phyloP scores from a whole-genome alignment of 2,113 vertebrate genomes.

The Chaetodon trifascialis region DNA sequence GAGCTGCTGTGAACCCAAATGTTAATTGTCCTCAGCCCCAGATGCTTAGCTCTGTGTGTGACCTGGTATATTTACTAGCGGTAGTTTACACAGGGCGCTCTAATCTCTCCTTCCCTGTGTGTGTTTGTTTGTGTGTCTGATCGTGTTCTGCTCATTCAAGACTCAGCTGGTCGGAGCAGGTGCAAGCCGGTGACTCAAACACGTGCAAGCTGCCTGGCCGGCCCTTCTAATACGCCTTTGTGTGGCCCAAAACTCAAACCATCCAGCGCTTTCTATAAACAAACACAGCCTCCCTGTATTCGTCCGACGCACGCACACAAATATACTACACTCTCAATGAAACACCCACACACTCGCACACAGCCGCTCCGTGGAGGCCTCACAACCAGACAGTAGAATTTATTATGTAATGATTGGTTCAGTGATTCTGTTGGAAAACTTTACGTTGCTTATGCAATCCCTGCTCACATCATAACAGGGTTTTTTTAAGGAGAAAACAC shows the following conservation, averaged over 20 bases:
- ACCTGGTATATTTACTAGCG: slow-evolving; percentile 58
- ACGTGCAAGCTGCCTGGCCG: slow-evolving; percentile 44
- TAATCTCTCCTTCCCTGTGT: slow-evolving; percentile 65
- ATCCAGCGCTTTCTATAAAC: slow-evolving; percentile 61
- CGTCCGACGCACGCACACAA: slow-evolving; percentile 9
- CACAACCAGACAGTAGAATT: slow-evolving; percentile 38
- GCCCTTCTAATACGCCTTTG: slow-evolving; percentile 69
- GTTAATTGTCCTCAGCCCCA: neutral
- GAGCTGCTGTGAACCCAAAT: slow-evolving; percentile 1
- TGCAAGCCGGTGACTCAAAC: slow-evolving; percentile 79
- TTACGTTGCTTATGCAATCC: slow-evolving; percentile 43
- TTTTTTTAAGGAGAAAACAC: neutral
- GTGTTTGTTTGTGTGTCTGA: slow-evolving; percentile 53
- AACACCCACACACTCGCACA: slow-evolving; percentile 40
- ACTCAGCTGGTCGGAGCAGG: slow-evolving; percentile 80
- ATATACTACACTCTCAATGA: slow-evolving; percentile 30
- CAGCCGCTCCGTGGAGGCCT: slow-evolving; percentile 27
- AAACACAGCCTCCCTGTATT: slow-evolving; percentile 35
- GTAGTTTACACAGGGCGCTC: slow-evolving; percentile 72
- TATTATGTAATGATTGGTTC: slow-evolving; percentile 50
- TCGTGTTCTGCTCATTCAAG: slow-evolving; percentile 73
- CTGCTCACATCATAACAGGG: neutral
- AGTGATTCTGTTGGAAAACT: slow-evolving; percentile 44
- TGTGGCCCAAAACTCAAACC: slow-evolving; percentile 53
- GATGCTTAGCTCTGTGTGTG: slow-evolving; percentile 32